Conservation (phyloP, 2,888 invertebrate species). For the Drosophila kuntzei region DNA sequence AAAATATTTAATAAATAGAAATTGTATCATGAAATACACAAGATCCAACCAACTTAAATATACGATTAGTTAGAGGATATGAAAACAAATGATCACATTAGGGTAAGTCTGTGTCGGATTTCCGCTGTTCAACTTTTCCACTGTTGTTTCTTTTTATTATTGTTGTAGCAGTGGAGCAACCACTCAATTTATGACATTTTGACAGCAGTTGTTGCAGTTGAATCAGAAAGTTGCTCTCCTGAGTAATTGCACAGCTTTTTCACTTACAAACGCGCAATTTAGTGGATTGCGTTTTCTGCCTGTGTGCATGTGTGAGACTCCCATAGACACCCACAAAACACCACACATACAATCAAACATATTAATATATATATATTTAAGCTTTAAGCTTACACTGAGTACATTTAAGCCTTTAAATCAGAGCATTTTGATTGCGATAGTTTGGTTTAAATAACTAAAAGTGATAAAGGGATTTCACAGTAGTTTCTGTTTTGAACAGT, state of each 20-base stretch:
- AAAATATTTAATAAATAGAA: too few relatives aligned
- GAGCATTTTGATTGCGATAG: background rate
- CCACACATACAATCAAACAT: conserved; percentile 8
- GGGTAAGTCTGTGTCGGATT: conserved; percentile 37
- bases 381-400: conserved; percentile 7
- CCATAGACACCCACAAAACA: conserved; percentile 9
- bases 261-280: conserved; percentile 78
- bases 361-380: background rate
- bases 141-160: conserved; percentile 34
- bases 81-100: conserved; percentile 13
- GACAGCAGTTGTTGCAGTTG: conserved; percentile 81
- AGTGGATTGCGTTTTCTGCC: conserved; percentile 66
- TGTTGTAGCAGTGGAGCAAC: conserved; percentile 30
- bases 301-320: conserved; percentile 36
- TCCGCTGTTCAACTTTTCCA: conserved; percentile 13
- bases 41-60: background rate
- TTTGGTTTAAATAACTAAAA: background rate
- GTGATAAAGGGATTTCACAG: background rate
- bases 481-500: background rate
- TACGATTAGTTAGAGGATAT: background rate
- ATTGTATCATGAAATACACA: conserved; percentile 1
- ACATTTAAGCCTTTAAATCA: conserved; percentile 38
- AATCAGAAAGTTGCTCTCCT: conserved; percentile 78
- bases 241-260: conserved; percentile 80
- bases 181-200: conserved; percentile 81